Conservation (phyloP, 2,888 invertebrate species). For the Idaea straminata region DNA sequence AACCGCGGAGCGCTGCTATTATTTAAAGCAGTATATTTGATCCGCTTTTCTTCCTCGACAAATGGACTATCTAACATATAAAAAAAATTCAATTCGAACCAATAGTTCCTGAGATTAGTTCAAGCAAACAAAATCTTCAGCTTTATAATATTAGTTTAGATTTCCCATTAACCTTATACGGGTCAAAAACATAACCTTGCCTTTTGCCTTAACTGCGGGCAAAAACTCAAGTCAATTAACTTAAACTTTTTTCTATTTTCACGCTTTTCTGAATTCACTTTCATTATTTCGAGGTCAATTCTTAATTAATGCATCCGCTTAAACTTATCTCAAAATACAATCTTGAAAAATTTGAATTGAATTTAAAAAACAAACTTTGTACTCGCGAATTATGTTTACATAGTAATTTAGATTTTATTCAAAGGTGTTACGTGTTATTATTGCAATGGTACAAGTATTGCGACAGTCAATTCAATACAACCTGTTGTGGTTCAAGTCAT, state of each 20-base stretch:
- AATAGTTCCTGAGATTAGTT: too few species aligned
- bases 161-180: too few species aligned
- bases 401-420: conserved; percentile 38
- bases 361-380: conserved; percentile 50
- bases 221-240: conserved; percentile 15
- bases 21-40: too few species aligned
- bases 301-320: conserved; percentile 31
- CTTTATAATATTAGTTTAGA: too few species aligned
- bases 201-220: conserved; percentile 7
- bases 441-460: conserved; percentile 43
- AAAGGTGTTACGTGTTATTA: conserved; percentile 26
- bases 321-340: conserved; percentile 46
- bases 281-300: conserved; percentile 36
- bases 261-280: conserved; percentile 44
- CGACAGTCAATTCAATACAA: conserved; percentile 56
- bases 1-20: too few species aligned
- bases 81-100: too few species aligned
- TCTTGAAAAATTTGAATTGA: conserved; percentile 54
- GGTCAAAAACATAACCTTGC: too few species aligned
- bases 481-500: conserved; percentile 42
- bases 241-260: conserved; percentile 34
- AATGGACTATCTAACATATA: too few species aligned
- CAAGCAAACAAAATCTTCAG: too few species aligned
- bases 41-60: too few species aligned
- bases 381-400: conserved; percentile 33